Conservation (phyloP, 2,888 invertebrate species). For the Rhopalosiphum nymphaeae region DNA sequence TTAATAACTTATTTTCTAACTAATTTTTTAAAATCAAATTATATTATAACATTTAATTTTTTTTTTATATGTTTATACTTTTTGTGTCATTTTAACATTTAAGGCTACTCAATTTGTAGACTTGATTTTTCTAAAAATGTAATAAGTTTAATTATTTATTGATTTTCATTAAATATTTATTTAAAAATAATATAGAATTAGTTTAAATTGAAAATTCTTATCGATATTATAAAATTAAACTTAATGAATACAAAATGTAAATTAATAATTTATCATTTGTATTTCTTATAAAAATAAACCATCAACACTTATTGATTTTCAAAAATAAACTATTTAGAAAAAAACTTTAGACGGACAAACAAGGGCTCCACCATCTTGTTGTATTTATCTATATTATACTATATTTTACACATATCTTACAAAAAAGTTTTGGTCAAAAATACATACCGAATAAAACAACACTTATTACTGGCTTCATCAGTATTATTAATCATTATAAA, state of each 20-base stretch:
- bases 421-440: neutral
- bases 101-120: neutral
- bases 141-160: neutral
- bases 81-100: neutral
- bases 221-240: neutral
- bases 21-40: neutral
- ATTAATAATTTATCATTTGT: neutral
- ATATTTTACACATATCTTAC: neutral
- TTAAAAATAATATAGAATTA: neutral
- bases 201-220: neutral
- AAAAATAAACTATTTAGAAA: neutral
- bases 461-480: neutral
- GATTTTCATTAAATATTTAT: neutral
- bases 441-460: neutral
- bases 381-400: neutral
- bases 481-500: neutral
- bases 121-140: neutral
- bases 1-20: neutral
- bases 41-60: neutral
- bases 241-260: neutral
- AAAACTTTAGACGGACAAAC: neutral
- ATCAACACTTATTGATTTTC: neutral
- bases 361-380: neutral
- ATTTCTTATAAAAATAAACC: neutral
- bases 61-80: neutral